Evolutionary conservation across 2,113 vertebrate genomes (phyloP), one percentile per base, ranked within the genome.

Genomic region (Pogona vitticeps): DNA sequence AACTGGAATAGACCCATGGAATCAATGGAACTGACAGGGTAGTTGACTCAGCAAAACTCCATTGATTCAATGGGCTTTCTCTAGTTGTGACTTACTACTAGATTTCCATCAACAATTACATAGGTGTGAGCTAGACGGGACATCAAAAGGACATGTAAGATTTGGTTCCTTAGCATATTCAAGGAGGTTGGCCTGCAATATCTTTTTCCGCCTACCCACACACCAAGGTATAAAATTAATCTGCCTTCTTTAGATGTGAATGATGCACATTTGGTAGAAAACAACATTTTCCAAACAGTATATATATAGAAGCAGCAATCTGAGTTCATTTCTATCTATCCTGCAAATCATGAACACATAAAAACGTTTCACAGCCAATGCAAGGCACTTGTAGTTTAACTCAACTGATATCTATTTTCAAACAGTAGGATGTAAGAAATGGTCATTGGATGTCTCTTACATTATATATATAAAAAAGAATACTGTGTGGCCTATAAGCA

Each of bases 11-110:
- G 0, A 33, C 85, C 71, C 26, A 71, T 81, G 61, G 59, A 14
- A 0, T 59, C 0, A 67, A 68, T 83, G 26, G 31, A 70, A 46
- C 31, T 59, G 56, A 1, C 14, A 0, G 46, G 10, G 46, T 5
- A 52, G 46, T 52, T 52, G 10, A 52, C 10, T 52, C 46, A 10
- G 46, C 46, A 52, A 52, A 5, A 5, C 46, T 10, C 46, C 46
- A 52, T 10, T 52, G 46, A 52, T 52, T 52, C 46, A 52, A 52
- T 52, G 46, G 10, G 46, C 5, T 10, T 52, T 5, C 46, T 52
- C 5, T 52, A 52, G 46, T 10, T 52, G 10, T 52, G 46, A 6
- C 46, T 5, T 52, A 52, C 46, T 52, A 10, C 46, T 52, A 52
- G 46, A 52, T 52, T 52, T 52, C 46, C 10, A 10, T 10, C 46